Percentiles rank a stretch among this genome's conserved stretches.
These are phyloP conservation scores for Lithophane semibrunnea DNA, from an alignment of 2,888 invertebrate species.

Conservation along the genomic window DNA sequence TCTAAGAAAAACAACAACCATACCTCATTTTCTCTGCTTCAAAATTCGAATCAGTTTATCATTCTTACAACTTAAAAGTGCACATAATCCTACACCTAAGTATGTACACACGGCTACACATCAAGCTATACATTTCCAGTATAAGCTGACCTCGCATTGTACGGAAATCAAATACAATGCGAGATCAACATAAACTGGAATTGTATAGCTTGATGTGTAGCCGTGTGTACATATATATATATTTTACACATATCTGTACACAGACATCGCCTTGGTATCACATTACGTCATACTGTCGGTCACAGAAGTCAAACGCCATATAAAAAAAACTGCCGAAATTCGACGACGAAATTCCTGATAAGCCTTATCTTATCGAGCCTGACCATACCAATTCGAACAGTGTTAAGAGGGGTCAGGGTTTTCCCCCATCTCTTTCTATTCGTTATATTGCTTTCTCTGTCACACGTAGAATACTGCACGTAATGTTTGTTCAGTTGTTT, in stretches of 20 bases:
- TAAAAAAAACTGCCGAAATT: slow-evolving; percentile 62
- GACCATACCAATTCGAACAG: slow-evolving; percentile 78
- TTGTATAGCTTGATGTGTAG: too few species aligned
- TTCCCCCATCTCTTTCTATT: slow-evolving; percentile 65
- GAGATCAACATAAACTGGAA: too few species aligned
- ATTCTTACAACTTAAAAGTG: not conserved
- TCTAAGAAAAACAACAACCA: too few species aligned
- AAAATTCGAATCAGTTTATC: not conserved
- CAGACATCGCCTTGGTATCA: slow-evolving; percentile 11
- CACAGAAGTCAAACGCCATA: slow-evolving; percentile 26
- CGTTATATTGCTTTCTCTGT: slow-evolving; percentile 55
- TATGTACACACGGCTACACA: too few species aligned
- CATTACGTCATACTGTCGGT: slow-evolving; percentile 45
- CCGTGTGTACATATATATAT: too few species aligned
- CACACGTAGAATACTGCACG: slow-evolving; percentile 46
- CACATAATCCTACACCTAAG: not conserved
- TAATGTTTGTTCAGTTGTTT: slow-evolving; percentile 62
- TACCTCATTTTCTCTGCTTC: too few species aligned
- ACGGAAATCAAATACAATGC: too few species aligned
- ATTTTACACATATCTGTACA: not conserved
- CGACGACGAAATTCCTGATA: slow-evolving; percentile 69
- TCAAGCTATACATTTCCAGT: too few species aligned
- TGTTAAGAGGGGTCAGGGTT: slow-evolving; percentile 86
- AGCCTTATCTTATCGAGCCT: slow-evolving; percentile 79
- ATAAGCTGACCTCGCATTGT: too few species aligned